A percentile compares a stretch with the other conserved stretches of the same genome.
Evolutionary conservation across 2,888 invertebrate genomes (phyloP).

Genomic region (Sphaerophoria rueppellii): DNA sequence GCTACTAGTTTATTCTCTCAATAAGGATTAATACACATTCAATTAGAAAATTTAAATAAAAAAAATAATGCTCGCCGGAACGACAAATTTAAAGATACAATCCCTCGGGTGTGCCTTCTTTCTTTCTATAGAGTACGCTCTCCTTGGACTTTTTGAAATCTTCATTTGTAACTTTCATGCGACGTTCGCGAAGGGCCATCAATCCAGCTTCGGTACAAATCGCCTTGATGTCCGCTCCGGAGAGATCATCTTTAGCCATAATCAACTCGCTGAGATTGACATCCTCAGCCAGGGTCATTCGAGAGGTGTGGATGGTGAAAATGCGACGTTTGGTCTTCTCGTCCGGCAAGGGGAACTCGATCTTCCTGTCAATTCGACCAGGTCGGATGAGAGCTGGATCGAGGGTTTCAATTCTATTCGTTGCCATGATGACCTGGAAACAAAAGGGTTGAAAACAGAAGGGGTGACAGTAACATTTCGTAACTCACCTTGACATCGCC

Average conservation of each 20-base stretch:
- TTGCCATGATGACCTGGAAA: constrained; percentile 95
- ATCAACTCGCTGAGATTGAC: constrained; percentile 98
- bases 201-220: constrained; percentile 99
- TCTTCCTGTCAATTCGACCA: constrained; percentile 99
- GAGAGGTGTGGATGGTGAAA: constrained; percentile 98
- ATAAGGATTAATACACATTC: constrained; percentile 57
- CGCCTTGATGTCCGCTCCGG: constrained; percentile 98
- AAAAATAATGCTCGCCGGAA: constrained; percentile 49
- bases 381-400: constrained; percentile 99
- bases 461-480: not conserved
- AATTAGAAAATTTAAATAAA: constrained; percentile 59
- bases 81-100: constrained; percentile 91
- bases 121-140: constrained; percentile 98
- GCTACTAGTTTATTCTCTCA: constrained; percentile 69
- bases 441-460: not conserved
- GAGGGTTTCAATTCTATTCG: constrained; percentile 98
- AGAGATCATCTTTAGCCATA: constrained; percentile 99
- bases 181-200: constrained; percentile 97
- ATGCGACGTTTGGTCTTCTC: constrained; percentile 99
- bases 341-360: constrained; percentile 99
- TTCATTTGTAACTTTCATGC: constrained; percentile 99
- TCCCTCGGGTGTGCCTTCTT: constrained; percentile 99
- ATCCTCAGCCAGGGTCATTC: constrained; percentile 98
- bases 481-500: constrained; percentile 94
- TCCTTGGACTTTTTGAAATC: constrained; percentile 99